Conservation (phyloP, 2,888 invertebrate species). For the Epinotia nisella region DNA sequence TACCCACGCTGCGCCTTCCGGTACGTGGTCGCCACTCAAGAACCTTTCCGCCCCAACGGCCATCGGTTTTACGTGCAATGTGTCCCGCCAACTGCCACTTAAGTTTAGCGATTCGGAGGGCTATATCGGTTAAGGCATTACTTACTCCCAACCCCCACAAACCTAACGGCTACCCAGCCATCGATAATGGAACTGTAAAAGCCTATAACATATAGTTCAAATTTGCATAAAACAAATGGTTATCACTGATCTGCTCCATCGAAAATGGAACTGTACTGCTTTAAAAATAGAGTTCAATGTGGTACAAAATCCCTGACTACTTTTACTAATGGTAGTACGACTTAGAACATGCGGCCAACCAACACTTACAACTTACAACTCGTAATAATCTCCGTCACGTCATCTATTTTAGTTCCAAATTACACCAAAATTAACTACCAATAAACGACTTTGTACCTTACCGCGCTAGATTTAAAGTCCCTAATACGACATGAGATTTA, state of each 20-base stretch:
- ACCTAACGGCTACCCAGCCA: not conserved
- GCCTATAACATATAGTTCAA: not conserved
- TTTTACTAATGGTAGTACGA: conserved; percentile 4
- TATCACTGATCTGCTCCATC: not conserved
- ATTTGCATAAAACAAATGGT: not conserved
- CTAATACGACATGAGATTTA: conserved; percentile 18
- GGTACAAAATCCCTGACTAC: not conserved
- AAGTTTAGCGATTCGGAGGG: too few species aligned
- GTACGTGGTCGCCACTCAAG: too few species aligned
- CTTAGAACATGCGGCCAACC: not conserved
- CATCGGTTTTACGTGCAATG: too few species aligned
- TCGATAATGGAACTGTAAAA: not conserved
- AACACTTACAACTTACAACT: not conserved
- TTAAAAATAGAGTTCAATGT: not conserved
- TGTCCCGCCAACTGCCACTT: too few species aligned
- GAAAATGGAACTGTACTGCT: not conserved
- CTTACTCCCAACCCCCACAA: not conserved
- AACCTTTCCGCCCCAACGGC: too few species aligned
- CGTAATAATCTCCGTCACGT: conserved; percentile 25
- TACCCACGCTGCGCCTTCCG: too few species aligned
- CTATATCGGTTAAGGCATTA: too few species aligned
- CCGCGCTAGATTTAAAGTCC: not conserved
- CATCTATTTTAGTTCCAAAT: conserved; percentile 29
- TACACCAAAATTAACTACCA: conserved; percentile 9
- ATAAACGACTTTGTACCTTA: conserved; percentile 12